Evolutionary conservation across 2,888 invertebrate genomes (phyloP).

Genomic region (Eupithecia insigniata): DNA sequence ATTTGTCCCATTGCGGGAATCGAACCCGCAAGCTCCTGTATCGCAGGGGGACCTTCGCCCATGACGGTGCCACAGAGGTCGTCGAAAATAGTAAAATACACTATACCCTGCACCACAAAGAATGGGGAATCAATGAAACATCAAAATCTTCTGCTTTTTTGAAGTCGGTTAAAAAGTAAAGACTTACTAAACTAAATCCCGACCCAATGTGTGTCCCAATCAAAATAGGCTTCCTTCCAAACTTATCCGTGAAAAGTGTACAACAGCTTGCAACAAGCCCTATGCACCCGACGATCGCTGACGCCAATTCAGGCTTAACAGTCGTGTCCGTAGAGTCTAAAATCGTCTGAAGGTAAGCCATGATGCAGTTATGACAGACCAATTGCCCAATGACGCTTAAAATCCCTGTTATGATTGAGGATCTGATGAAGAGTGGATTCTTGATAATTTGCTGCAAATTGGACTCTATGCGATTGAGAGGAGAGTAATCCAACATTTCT

Average conservation of each 20-base stretch:
- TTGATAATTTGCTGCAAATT: conserved; percentile 18
- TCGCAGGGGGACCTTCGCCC: too few relatives aligned
- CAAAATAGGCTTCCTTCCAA: conserved; percentile 50
- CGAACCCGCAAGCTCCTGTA: too few relatives aligned
- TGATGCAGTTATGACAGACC: conserved; percentile 60
- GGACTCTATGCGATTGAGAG: conserved; percentile 11
- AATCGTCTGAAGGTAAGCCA: conserved; percentile 63
- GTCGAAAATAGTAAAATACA: too few relatives aligned
- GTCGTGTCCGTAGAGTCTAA: conserved; percentile 60
- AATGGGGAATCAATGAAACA: too few relatives aligned
- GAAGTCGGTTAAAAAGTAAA: too few relatives aligned
- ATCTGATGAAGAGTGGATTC: conserved; percentile 27
- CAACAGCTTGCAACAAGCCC: conserved; percentile 60
- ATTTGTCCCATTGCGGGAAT: too few relatives aligned
- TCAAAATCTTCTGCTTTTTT: too few relatives aligned
- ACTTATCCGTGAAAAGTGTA: conserved; percentile 53
- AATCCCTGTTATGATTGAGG: conserved; percentile 27
- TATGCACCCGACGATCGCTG: conserved; percentile 59
- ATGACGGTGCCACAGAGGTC: too few relatives aligned
- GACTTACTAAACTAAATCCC: conserved; percentile 34
- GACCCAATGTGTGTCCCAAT: conserved; percentile 25
- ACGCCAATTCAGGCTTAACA: conserved; percentile 58
- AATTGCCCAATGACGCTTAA: conserved; percentile 47
- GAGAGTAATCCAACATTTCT: conserved; percentile 61
- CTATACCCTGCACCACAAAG: too few relatives aligned